Evolutionary conservation across 2,113 vertebrate species (phyloP).

Genomic region (Polyodon spathula): DNA sequence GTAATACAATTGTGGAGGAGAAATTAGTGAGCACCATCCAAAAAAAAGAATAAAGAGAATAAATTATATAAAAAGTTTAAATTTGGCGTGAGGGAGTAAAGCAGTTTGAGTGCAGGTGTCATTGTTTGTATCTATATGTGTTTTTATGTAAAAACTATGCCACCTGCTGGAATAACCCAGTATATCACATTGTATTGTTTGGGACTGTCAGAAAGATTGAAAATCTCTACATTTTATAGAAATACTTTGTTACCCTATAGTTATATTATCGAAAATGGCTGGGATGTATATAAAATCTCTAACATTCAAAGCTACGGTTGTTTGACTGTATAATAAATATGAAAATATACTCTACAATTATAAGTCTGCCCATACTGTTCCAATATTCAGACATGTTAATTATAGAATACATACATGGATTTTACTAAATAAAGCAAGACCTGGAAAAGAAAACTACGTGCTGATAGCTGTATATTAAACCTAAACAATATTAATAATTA

Average conservation of each 20-base stretch:
- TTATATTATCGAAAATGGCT: background rate
- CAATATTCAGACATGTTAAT: background rate
- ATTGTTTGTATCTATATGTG: too few relatives aligned
- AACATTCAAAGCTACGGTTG: slow-evolving; percentile 1
- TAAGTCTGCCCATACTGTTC: background rate
- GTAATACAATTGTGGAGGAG: too few relatives aligned
- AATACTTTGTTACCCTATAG: background rate
- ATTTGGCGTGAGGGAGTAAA: too few relatives aligned
- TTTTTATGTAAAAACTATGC: background rate
- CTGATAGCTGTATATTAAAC: background rate
- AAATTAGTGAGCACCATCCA: too few relatives aligned
- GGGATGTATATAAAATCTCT: background rate
- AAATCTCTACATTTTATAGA: slow-evolving; percentile 3
- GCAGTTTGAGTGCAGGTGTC: too few relatives aligned
- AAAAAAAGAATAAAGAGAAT: too few relatives aligned
- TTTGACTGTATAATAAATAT: background rate
- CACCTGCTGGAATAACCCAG: background rate
- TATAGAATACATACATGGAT: too few relatives aligned
- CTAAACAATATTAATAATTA: background rate
- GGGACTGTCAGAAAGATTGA: background rate
- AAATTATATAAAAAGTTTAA: too few relatives aligned
- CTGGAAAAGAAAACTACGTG: too few relatives aligned
- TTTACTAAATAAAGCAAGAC: too few relatives aligned
- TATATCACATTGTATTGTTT: background rate
- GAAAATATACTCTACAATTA: background rate